phyloP scores from a whole-genome alignment of 2,113 vertebrate species.

The Brienomyrus brachyistius region DNA sequence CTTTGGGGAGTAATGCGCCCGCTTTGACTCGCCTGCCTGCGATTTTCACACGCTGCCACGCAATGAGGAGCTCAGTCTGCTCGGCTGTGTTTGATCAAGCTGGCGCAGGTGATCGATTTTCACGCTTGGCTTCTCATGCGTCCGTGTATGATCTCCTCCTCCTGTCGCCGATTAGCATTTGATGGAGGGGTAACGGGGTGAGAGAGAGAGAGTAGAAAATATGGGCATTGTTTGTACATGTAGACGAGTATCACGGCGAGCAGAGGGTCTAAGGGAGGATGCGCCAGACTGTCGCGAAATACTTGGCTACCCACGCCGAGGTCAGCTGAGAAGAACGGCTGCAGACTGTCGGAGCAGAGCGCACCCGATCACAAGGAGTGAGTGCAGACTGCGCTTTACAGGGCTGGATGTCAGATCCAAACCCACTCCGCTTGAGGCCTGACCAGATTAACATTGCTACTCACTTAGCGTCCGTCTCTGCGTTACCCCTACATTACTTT shows the following conservation, averaged over 20 bases:
- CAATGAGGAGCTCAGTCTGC: constrained; percentile 15
- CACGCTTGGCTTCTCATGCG: constrained; percentile 29
- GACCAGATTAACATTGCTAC: not conserved
- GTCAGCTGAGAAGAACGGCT: not conserved
- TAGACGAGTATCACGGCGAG: not conserved
- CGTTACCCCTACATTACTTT: not conserved
- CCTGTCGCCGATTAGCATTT: constrained; percentile 23
- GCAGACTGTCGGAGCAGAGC: not conserved
- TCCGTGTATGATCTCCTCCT: constrained; percentile 8
- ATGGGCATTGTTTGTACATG: not conserved
- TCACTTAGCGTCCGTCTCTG: not conserved
- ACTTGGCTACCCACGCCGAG: not conserved
- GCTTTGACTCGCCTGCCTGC: constrained; percentile 26
- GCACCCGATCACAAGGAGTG: not conserved
- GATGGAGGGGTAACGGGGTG: not conserved
- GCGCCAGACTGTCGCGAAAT: not conserved
- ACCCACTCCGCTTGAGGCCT: not conserved
- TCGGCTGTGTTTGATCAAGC: constrained; percentile 30
- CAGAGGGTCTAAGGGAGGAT: constrained; percentile 11
- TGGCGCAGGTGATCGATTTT: constrained; percentile 37
- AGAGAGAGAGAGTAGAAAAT: not conserved
- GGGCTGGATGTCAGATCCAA: not conserved
- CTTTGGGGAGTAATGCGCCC: constrained; percentile 13
- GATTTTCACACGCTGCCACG: constrained; percentile 25
- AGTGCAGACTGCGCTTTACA: not conserved